Percentiles rank a stretch among this genome's conserved stretches.
Conservation (phyloP, 2,888 invertebrate genomes). For the Lottia gigantea region DNA sequence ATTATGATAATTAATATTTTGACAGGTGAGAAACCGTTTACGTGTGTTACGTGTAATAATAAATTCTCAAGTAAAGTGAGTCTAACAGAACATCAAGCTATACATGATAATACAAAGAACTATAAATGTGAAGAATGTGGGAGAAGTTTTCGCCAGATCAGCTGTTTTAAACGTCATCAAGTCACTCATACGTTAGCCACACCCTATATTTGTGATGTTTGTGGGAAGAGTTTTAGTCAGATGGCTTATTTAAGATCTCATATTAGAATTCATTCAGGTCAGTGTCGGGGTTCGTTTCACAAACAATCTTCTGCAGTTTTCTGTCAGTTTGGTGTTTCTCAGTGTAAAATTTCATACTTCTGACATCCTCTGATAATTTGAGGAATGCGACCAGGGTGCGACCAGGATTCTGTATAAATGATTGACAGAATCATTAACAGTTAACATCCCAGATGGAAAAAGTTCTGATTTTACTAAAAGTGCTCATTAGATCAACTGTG, state of each 20-base stretch:
- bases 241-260: conserved; percentile 62
- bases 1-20: conserved; percentile 13
- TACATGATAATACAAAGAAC: conserved; percentile 53
- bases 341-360: too few species aligned
- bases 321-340: too few species aligned
- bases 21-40: conserved; percentile 63
- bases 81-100: conserved; percentile 60
- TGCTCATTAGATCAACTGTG: too few species aligned
- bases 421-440: too few species aligned
- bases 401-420: too few species aligned
- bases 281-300: too few species aligned
- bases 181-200: conserved; percentile 53
- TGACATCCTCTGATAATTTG: too few species aligned
- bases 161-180: conserved; percentile 58
- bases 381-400: too few species aligned
- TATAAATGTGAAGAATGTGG: conserved; percentile 55
- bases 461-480: too few species aligned
- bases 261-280: conserved; percentile 61
- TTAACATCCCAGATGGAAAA: too few species aligned
- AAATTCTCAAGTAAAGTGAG: conserved; percentile 60
- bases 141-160: conserved; percentile 58
- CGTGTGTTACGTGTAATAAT: conserved; percentile 56
- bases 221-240: conserved; percentile 57
- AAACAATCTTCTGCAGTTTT: too few species aligned
- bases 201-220: conserved; percentile 54